A percentile compares a stretch with the other conserved stretches of the same genome.
phyloP scores from a whole-genome alignment of 2,888 invertebrate species.

The Cephus rjabovi region DNA sequence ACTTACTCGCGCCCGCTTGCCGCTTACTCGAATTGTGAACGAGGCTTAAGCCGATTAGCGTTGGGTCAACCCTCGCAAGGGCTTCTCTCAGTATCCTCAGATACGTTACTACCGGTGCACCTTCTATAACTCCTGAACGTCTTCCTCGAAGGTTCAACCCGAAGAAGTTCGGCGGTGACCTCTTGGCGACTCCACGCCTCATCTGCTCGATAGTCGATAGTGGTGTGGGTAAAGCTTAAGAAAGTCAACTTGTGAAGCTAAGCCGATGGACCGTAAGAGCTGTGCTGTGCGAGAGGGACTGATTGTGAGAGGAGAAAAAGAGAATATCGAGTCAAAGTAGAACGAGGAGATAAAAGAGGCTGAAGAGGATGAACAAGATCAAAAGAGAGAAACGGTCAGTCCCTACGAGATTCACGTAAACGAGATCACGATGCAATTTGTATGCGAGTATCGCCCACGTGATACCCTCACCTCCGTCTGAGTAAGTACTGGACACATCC shows the following conservation, averaged over 20 bases:
- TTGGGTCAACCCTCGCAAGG: background rate
- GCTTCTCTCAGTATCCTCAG: background rate
- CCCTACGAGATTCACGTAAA: conserved; percentile 11
- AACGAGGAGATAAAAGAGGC: conserved; percentile 29
- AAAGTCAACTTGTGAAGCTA: background rate
- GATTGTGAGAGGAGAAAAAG: background rate
- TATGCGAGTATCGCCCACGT: conserved; percentile 35
- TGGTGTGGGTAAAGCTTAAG: background rate
- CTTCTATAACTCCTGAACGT: background rate
- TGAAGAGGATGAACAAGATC: conserved; percentile 46
- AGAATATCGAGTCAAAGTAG: background rate
- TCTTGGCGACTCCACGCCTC: background rate
- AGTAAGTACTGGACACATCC: background rate
- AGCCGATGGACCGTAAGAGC: background rate
- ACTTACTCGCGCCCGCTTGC: conserved; percentile 47
- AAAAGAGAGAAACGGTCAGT: background rate
- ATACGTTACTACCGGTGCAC: background rate
- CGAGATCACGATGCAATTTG: conserved; percentile 43
- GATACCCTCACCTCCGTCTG: background rate
- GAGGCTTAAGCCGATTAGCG: conserved; percentile 60
- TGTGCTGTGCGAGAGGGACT: background rate
- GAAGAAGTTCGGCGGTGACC: background rate
- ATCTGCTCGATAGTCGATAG: background rate
- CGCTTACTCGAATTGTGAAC: conserved; percentile 50
- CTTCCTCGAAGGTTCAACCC: background rate